phyloP scores from a whole-genome alignment of 2,888 invertebrate species.

The Mylabris sibirica region DNA sequence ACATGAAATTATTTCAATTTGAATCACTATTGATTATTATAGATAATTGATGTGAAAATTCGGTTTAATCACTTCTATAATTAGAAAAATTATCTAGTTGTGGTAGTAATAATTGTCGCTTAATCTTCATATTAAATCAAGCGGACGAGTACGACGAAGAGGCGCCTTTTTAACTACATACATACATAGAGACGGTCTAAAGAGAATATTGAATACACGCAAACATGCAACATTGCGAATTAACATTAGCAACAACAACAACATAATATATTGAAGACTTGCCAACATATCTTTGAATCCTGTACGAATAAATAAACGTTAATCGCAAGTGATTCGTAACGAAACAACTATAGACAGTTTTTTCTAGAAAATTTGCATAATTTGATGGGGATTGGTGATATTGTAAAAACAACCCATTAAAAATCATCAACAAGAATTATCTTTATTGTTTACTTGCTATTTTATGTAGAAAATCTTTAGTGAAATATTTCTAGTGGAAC shows the following conservation, averaged over 20 bases:
- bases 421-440: no score
- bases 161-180: not conserved
- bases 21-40: no score
- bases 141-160: not conserved
- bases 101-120: not conserved
- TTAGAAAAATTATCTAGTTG: not conserved
- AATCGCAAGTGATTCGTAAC: not conserved
- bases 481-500: no score
- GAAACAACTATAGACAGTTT: no score
- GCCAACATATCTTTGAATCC: not conserved
- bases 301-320: not conserved
- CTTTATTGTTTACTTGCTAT: no score
- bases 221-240: constrained; percentile 7
- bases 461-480: no score
- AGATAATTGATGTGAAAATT: no score
- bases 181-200: not conserved
- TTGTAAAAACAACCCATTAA: not conserved
- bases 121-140: constrained; percentile 5
- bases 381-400: no score
- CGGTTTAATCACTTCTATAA: not conserved
- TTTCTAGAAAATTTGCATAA: no score
- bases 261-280: not conserved
- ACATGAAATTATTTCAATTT: no score
- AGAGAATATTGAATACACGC: not conserved
- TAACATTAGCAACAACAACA: not conserved